phyloP scores from a whole-genome alignment of 2,888 invertebrate genomes.

The Melieria omissa region DNA sequence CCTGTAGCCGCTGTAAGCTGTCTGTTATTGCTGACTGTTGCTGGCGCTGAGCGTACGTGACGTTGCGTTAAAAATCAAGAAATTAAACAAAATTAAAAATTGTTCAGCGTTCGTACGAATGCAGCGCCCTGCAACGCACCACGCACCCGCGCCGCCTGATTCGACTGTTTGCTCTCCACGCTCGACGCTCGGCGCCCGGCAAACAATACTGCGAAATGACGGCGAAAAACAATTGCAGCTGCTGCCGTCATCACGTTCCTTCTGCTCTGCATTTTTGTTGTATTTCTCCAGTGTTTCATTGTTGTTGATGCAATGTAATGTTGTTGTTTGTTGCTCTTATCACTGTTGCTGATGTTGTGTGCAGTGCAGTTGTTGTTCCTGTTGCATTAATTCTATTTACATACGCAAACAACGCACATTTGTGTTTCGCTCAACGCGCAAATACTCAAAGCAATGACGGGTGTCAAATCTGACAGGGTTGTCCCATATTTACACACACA shows the following conservation, averaged over 20 bases:
- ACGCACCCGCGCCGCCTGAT: neutral
- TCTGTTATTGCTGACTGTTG: too few relatives aligned
- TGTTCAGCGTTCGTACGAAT: neutral
- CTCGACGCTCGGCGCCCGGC: too few relatives aligned
- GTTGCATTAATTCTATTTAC: constrained; percentile 19
- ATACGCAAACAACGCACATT: neutral
- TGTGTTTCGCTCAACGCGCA: too few relatives aligned
- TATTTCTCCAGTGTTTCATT: too few relatives aligned
- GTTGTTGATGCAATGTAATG: neutral
- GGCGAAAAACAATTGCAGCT: neutral
- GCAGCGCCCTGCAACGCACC: neutral
- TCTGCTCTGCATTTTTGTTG: neutral
- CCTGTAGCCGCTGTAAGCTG: too few relatives aligned
- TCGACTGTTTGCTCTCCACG: too few relatives aligned
- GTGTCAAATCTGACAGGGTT: too few relatives aligned
- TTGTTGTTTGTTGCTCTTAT: neutral
- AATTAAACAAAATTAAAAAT: constrained; percentile 26
- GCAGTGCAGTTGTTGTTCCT: constrained; percentile 7
- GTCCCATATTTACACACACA: too few relatives aligned
- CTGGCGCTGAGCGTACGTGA: constrained; percentile 37
- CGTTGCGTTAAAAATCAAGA: constrained; percentile 40
- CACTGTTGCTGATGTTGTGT: neutral
- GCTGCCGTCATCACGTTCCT: neutral
- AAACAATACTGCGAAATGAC: neutral
- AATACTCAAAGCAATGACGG: too few relatives aligned